phyloP scores from a whole-genome alignment of 1,140 invertebrate genomes.

The Drosophila insularis region DNA sequence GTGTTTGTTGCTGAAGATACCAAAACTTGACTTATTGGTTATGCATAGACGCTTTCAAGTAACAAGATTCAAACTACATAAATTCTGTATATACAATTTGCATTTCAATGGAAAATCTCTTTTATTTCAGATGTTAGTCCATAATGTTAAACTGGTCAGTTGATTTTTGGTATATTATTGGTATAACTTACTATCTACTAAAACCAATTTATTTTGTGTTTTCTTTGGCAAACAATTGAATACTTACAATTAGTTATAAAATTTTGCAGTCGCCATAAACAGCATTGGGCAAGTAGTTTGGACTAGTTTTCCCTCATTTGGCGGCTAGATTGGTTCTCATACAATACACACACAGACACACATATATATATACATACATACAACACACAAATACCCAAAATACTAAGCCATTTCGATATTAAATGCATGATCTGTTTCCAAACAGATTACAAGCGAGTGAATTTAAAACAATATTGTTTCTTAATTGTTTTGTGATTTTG shows the following conservation, averaged over 20 bases:
- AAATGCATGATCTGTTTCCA: constrained; percentile 11
- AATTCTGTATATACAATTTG: not conserved
- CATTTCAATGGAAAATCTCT: constrained; percentile 33
- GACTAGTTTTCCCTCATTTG: constrained; percentile 73
- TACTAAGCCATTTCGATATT: constrained; percentile 72
- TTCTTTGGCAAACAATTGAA: not conserved
- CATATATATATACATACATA: not conserved
- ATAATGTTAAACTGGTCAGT: constrained; percentile 50
- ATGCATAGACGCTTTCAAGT: not conserved
- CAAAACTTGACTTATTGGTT: constrained; percentile 9
- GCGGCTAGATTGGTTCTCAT: constrained; percentile 50
- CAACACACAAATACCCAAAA: constrained; percentile 18
- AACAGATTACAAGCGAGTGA: constrained; percentile 29
- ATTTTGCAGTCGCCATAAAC: constrained; percentile 71
- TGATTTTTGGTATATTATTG: constrained; percentile 53
- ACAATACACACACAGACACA: not conserved
- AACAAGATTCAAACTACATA: not conserved
- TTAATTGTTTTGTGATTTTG: not conserved
- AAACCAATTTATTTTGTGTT: constrained; percentile 23
- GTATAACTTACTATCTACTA: not conserved
- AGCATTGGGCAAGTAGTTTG: constrained; percentile 81
- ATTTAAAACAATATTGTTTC: constrained; percentile 7
- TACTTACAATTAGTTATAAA: constrained; percentile 6
- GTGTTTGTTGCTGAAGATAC: constrained; percentile 10
- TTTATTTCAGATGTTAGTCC: constrained; percentile 74